A percentile compares a stretch with the other conserved stretches of the same genome.
Evolutionary conservation across 2,797 vertebrate genomes (phyloP).

Genomic region (Cyprinella venusta): DNA sequence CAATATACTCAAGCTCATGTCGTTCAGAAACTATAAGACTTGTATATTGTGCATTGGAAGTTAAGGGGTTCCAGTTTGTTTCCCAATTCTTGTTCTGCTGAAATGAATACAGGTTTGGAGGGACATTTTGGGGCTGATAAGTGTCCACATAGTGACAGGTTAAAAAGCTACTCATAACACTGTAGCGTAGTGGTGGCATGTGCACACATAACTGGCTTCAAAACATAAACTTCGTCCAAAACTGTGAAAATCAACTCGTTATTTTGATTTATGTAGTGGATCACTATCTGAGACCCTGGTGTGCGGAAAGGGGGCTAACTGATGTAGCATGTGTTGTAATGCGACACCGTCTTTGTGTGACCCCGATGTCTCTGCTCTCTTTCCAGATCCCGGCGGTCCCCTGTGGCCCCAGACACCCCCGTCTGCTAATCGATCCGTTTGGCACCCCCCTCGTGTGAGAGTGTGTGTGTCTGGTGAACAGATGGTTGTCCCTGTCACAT

Average conservation of each 20-base stretch:
- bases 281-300: slow-evolving; percentile 70
- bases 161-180: background rate
- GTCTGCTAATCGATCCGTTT: slow-evolving; percentile 86
- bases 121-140: background rate
- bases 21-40: background rate
- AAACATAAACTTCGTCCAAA: slow-evolving; percentile 59
- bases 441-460: slow-evolving; percentile 67
- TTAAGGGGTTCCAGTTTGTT: background rate
- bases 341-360: slow-evolving; percentile 78
- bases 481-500: slow-evolving; percentile 75
- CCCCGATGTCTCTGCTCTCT: slow-evolving; percentile 71
- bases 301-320: slow-evolving; percentile 75
- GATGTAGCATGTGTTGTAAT: slow-evolving; percentile 85
- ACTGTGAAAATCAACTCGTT: slow-evolving; percentile 61
- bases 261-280: slow-evolving; percentile 77
- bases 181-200: background rate
- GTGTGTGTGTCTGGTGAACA: slow-evolving; percentile 76
- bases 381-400: slow-evolving; percentile 63
- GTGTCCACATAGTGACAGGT: background rate
- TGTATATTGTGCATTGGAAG: background rate
- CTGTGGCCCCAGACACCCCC: slow-evolving; percentile 75
- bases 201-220: background rate
- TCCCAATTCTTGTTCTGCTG: background rate
- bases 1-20: background rate
- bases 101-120: background rate